phyloP scores from a whole-genome alignment of 2,797 vertebrate species.

The Streptopelia turtur region DNA sequence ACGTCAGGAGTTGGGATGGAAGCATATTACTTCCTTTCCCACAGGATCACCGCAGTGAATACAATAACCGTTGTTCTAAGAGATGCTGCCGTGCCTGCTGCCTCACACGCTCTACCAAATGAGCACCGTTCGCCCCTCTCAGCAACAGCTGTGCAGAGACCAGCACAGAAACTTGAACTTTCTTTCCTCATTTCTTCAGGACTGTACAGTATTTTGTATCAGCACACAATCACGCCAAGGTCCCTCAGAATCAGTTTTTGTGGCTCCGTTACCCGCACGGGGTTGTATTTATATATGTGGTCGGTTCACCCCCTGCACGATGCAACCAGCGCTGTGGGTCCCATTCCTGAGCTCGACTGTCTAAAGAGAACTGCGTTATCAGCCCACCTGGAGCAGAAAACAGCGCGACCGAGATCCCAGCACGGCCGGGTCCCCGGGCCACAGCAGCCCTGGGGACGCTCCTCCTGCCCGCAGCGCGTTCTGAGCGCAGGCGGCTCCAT shows the following conservation, averaged over 20 bases:
- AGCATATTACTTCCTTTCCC: background rate
- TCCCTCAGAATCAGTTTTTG: background rate
- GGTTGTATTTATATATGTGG: background rate
- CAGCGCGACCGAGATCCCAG: background rate
- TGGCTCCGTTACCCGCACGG: accelerated
- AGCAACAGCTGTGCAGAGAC: background rate
- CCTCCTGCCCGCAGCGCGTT: background rate
- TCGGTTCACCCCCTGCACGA: background rate
- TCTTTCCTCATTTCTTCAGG: background rate
- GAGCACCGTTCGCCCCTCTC: background rate
- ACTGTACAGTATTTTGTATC: background rate
- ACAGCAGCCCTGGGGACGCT: background rate
- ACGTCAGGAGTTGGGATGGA: slow-evolving; percentile 7
- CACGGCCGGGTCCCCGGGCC: background rate
- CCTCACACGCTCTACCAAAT: background rate
- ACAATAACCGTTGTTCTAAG: background rate
- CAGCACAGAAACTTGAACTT: background rate
- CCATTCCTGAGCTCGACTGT: background rate
- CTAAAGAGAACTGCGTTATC: background rate
- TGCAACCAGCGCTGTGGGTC: background rate
- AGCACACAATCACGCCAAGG: background rate
- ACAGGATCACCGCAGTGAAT: background rate
- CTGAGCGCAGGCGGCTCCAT: background rate
- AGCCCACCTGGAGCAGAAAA: background rate
- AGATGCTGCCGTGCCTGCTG: accelerated